Evolutionary conservation across 1,140 invertebrate genomes (phyloP), one percentile per base, ranked within the genome.

Genomic region (Eufriesea mexicana): DNA sequence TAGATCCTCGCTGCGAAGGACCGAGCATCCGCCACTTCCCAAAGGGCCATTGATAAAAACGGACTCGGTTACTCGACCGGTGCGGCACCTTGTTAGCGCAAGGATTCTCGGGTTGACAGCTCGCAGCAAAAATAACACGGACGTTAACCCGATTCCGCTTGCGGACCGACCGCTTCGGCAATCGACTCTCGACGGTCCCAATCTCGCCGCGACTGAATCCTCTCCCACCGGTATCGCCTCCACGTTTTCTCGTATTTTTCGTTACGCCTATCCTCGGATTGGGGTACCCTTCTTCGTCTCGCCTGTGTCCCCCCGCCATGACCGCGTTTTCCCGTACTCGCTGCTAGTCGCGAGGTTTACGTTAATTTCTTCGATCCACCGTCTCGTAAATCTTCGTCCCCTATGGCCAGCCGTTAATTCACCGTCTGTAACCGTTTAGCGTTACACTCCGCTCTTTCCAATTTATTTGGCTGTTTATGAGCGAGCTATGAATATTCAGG

Each of bases 31-130:
- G 84, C 84, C 86, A 90, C 90, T 92, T 91, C 83, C 89, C 92
- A 92, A 91, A 90, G 89, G 87, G 82, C 88, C 84, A 89, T 89
- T 86, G 88, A 93, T 91, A 93, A 94, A 94, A 94, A 93, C 89
- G 85, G 74, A 89, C 55, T 84, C 74, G 81, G 67, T 82, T 86
- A 74, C 66, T 85, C 91, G 89, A 89, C 87, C 89, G 87, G 87
- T 90, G 90, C 93, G 93, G 93, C 93, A 94, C 93, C 93, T 94
- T 94, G 93, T 94, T 94, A 94, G 93, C 91, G 93, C 91, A 93
- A 89, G 85, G 90, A 92, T 93, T 92, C 92, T 88, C 89, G 86
- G 85, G 76, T 92, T 92, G 91, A 91, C 91, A 90, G 86, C 89
- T 90, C 86, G 88, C 88, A 86, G 91, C 90, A 93, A 91, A 91